Conservation (phyloP, 2,888 invertebrate species). For the Orthosia incerta region DNA sequence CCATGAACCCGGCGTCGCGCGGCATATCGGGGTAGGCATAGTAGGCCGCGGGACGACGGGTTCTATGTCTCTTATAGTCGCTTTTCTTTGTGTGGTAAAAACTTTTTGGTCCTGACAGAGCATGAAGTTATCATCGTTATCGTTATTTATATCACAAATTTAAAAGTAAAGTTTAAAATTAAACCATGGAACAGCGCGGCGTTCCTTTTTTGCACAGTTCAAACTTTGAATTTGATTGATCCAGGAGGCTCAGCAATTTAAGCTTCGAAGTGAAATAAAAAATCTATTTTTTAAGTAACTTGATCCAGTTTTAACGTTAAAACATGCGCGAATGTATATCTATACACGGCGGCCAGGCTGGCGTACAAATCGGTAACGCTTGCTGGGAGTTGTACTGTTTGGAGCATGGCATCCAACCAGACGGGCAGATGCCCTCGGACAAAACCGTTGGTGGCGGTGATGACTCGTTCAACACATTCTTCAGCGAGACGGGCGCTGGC, state of each 20-base stretch:
- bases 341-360: constrained; percentile 89
- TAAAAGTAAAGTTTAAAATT: constrained; percentile 58
- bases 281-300: constrained; percentile 79
- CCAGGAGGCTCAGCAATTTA: constrained; percentile 67
- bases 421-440: constrained; percentile 97
- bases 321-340: constrained; percentile 89
- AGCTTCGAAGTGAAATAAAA: constrained; percentile 60
- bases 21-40: too few species aligned
- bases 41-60: too few species aligned
- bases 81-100: constrained; percentile 2
- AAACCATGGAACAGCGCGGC: constrained; percentile 47
- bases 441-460: constrained; percentile 96
- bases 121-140: constrained; percentile 21
- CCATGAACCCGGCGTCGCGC: too few species aligned
- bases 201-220: constrained; percentile 67
- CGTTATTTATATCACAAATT: constrained; percentile 34
- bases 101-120: constrained; percentile 28
- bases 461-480: constrained; percentile 98
- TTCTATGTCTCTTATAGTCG: too few species aligned
- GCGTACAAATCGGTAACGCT: constrained; percentile 96
- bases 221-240: constrained; percentile 65
- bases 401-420: constrained; percentile 96
- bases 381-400: constrained; percentile 96
- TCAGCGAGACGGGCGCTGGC: constrained; percentile 98
- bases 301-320: constrained; percentile 67